These are phyloP conservation scores for Vespertilio murinus DNA, from an alignment of 2,797 vertebrate genomes.

Conservation along the genomic window DNA sequence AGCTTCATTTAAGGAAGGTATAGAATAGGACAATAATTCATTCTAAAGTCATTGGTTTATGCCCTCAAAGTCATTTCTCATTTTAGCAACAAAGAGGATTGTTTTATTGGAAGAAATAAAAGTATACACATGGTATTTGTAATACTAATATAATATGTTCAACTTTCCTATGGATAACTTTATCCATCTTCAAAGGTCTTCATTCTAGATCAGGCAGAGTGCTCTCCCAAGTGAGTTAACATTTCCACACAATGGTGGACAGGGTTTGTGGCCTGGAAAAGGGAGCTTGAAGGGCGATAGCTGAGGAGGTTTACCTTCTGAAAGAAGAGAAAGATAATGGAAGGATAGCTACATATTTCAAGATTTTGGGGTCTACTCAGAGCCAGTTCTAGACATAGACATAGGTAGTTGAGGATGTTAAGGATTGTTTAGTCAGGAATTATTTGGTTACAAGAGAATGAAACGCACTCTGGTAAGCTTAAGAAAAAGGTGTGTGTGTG, in stretches of 20 bases:
- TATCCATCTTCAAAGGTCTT: neutral
- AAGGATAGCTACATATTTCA: neutral
- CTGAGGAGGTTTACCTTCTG: neutral
- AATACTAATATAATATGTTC: neutral
- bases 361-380: neutral
- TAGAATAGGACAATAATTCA: conserved; percentile 63
- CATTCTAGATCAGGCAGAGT: neutral
- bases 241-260: neutral
- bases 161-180: neutral
- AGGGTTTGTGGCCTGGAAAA: neutral
- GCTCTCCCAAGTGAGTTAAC: neutral
- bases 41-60: conserved; percentile 34
- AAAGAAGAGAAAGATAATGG: neutral
- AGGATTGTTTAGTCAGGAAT: neutral
- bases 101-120: conserved; percentile 41
- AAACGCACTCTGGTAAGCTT: neutral
- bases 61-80: conserved; percentile 43
- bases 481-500: neutral
- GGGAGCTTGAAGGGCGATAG: neutral
- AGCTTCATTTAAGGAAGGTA: conserved; percentile 51
- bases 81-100: conserved; percentile 45
- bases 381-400: neutral
- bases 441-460: neutral
- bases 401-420: neutral
- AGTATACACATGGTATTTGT: neutral